phyloP scores from a whole-genome alignment of 2,888 invertebrate species.

The Heteromyza rotundicornis region DNA sequence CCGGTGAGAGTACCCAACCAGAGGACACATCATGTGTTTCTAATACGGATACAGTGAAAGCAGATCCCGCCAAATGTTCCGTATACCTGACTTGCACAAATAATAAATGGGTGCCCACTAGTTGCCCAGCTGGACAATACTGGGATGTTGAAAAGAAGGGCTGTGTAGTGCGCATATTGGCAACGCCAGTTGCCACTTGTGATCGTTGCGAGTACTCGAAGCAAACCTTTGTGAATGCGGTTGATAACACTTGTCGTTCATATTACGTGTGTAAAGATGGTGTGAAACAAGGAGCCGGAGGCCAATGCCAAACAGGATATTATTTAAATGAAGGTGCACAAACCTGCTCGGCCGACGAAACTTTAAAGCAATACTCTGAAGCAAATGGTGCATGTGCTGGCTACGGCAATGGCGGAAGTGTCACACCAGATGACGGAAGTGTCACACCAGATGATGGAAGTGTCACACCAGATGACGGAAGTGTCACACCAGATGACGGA shows the following conservation, averaged over 20 bases:
- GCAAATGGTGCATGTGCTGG: constrained; percentile 15
- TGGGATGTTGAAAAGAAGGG: constrained; percentile 21
- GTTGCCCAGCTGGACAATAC: constrained; percentile 20
- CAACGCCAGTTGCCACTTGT: constrained; percentile 28
- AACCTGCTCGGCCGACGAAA: constrained; percentile 20
- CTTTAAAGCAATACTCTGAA: not conserved
- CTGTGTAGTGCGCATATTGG: constrained; percentile 30
- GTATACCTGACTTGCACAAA: constrained; percentile 29
- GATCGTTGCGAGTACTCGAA: constrained; percentile 37
- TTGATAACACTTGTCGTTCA: constrained; percentile 25
- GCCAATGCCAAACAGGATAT: constrained; percentile 26
- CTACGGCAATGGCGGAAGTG: too few relatives aligned
- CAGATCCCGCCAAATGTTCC: too few relatives aligned
- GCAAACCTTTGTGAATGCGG: constrained; percentile 36
- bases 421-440: too few relatives aligned
- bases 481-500: too few relatives aligned
- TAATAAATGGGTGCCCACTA: constrained; percentile 7
- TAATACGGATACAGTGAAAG: too few relatives aligned
- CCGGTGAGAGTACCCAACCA: constrained; percentile 16
- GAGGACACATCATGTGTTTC: too few relatives aligned
- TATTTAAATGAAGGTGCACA: constrained; percentile 29
- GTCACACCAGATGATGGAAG: too few relatives aligned
- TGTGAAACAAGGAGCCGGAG: not conserved
- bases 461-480: too few relatives aligned
- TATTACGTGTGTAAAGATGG: constrained; percentile 32